Percentiles rank a stretch among this genome's conserved stretches.
phyloP scores from a whole-genome alignment of 2,113 vertebrate genomes.

The Cynoglossus semilaevis region DNA sequence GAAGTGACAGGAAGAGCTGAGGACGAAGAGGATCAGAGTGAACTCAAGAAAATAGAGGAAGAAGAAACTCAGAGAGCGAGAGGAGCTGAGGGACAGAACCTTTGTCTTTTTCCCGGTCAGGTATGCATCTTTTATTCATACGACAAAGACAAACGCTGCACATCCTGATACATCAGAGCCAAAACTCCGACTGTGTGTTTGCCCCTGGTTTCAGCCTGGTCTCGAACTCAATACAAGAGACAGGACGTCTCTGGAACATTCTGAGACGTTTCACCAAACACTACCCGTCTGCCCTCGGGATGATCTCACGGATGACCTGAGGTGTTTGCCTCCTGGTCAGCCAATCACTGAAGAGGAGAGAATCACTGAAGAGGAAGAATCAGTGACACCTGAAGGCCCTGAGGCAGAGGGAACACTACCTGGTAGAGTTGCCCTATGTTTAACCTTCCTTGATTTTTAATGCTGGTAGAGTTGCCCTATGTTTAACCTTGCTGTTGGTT shows the following conservation, averaged over 20 bases:
- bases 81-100: slow-evolving; percentile 50
- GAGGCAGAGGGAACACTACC: slow-evolving; percentile 26
- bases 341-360: slow-evolving; percentile 50
- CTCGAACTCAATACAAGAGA: slow-evolving; percentile 44
- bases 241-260: slow-evolving; percentile 39
- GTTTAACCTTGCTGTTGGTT: too few relatives aligned
- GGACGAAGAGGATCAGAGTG: too few relatives aligned
- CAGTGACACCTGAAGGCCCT: slow-evolving; percentile 4
- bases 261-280: slow-evolving; percentile 32
- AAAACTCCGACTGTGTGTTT: not conserved
- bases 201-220: slow-evolving; percentile 44
- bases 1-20: too few relatives aligned
- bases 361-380: slow-evolving; percentile 16
- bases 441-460: too few relatives aligned
- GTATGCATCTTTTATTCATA: slow-evolving; percentile 24
- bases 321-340: slow-evolving; percentile 33
- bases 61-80: slow-evolving; percentile 40
- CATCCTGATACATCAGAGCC: not conserved
- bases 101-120: slow-evolving; percentile 62
- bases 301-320: slow-evolving; percentile 44
- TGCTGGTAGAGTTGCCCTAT: not conserved
- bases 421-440: slow-evolving; percentile 35
- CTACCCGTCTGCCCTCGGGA: slow-evolving; percentile 36
- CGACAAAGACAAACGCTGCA: not conserved
- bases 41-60: slow-evolving; percentile 49